Percentiles rank a stretch among this genome's conserved stretches.
phyloP scores from a whole-genome alignment of 2,113 vertebrate species.

The Phrynocephalus versicolor region DNA sequence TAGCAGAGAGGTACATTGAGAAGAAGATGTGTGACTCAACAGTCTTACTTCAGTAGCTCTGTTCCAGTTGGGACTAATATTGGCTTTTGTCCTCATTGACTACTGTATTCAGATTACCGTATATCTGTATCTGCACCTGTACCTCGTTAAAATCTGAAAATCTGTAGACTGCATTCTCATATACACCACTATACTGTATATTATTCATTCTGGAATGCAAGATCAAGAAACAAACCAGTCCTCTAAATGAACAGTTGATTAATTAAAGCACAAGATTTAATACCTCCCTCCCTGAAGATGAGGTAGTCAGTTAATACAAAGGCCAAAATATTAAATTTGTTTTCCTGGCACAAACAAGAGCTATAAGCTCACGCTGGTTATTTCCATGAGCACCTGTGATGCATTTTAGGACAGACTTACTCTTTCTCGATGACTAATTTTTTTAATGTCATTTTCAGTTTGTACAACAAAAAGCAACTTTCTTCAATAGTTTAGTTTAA shows the following conservation, averaged over 20 bases:
- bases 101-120: neutral
- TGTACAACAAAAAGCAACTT: slow-evolving; percentile 25
- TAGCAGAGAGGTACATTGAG: too few relatives aligned
- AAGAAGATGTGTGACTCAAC: neutral
- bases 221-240: slow-evolving; percentile 36
- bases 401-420: slow-evolving; percentile 41
- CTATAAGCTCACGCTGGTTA: slow-evolving; percentile 55
- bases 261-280: slow-evolving; percentile 63
- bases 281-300: slow-evolving; percentile 52
- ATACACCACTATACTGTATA: too few relatives aligned
- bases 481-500: slow-evolving; percentile 36
- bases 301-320: slow-evolving; percentile 67
- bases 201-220: neutral
- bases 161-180: too few relatives aligned
- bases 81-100: neutral
- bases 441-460: slow-evolving; percentile 45
- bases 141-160: neutral
- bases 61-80: neutral
- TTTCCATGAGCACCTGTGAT: slow-evolving; percentile 43
- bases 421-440: slow-evolving; percentile 45
- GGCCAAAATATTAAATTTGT: slow-evolving; percentile 59
- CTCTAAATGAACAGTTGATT: slow-evolving; percentile 54
- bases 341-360: slow-evolving; percentile 61
- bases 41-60: neutral
- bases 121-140: neutral